Conservation (phyloP, 2,113 vertebrate genomes). For the Picathartes gymnocephalus region DNA sequence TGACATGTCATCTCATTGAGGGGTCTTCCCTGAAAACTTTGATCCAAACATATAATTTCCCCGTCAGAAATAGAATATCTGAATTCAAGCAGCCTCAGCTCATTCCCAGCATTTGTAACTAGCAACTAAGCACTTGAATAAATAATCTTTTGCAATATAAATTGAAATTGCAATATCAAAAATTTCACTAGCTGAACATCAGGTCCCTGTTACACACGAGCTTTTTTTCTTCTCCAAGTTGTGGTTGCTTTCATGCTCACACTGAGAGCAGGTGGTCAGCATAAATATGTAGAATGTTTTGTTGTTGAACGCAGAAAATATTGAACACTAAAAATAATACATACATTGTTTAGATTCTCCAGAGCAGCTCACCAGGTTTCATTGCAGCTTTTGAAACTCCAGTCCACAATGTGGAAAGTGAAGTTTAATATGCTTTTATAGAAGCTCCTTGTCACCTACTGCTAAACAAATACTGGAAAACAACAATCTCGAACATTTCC, state of each 20-base stretch:
- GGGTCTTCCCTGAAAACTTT: background rate
- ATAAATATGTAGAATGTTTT: background rate
- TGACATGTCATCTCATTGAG: background rate
- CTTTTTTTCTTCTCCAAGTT: background rate
- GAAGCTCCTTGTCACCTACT: background rate
- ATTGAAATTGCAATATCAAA: background rate
- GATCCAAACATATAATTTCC: background rate
- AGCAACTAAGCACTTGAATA: rapidly evolving
- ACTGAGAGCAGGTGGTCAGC: background rate
- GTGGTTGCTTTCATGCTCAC: background rate
- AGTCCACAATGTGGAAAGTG: background rate
- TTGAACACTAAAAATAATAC: background rate
- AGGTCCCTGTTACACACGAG: background rate
- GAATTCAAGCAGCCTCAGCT: background rate
- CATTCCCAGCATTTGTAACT: background rate
- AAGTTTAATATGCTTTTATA: background rate
- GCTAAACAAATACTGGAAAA: background rate
- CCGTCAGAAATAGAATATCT: background rate
- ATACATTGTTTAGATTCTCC: background rate
- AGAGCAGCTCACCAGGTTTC: background rate
- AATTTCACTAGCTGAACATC: background rate
- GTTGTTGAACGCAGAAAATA: background rate
- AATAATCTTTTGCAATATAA: background rate
- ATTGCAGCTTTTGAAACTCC: background rate
- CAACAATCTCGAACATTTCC: background rate